These are phyloP conservation scores for Lysiphlebus fabarum DNA, from an alignment of 1,140 invertebrate species.

Conservation along the genomic window DNA sequence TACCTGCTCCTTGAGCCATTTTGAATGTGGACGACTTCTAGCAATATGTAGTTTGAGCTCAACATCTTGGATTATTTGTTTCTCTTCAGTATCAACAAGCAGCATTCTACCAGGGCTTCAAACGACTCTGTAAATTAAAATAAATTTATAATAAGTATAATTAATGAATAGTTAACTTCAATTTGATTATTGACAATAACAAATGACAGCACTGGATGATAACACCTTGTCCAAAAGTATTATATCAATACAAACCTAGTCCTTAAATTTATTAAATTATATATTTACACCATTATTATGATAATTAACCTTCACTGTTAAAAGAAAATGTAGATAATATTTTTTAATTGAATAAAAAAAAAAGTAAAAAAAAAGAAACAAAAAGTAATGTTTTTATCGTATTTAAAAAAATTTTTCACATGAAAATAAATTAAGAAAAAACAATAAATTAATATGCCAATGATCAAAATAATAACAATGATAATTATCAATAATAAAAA, in stretches of 20 bases:
- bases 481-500: too few relatives aligned
- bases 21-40: constrained; percentile 77
- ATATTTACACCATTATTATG: constrained; percentile 45
- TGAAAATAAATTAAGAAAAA: too few relatives aligned
- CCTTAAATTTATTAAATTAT: constrained; percentile 49
- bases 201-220: constrained; percentile 46
- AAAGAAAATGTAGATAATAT: too few relatives aligned
- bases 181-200: constrained; percentile 33
- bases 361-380: too few relatives aligned
- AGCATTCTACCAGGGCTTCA: constrained; percentile 97
- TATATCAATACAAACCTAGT: constrained; percentile 50
- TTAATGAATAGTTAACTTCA: constrained; percentile 31
- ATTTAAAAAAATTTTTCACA: too few relatives aligned
- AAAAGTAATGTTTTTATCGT: too few relatives aligned
- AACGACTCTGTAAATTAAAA: constrained; percentile 74
- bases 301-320: constrained; percentile 33
- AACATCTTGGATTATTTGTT: constrained; percentile 90
- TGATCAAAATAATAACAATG: too few relatives aligned
- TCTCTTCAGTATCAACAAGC: constrained; percentile 89
- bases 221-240: constrained; percentile 36
- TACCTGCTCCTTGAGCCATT: constrained; percentile 92
- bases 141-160: constrained; percentile 31
- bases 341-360: too few relatives aligned
- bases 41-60: constrained; percentile 89
- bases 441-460: too few relatives aligned